phyloP scores from a whole-genome alignment of 2,113 vertebrate species.

The Menidia beryllina region DNA sequence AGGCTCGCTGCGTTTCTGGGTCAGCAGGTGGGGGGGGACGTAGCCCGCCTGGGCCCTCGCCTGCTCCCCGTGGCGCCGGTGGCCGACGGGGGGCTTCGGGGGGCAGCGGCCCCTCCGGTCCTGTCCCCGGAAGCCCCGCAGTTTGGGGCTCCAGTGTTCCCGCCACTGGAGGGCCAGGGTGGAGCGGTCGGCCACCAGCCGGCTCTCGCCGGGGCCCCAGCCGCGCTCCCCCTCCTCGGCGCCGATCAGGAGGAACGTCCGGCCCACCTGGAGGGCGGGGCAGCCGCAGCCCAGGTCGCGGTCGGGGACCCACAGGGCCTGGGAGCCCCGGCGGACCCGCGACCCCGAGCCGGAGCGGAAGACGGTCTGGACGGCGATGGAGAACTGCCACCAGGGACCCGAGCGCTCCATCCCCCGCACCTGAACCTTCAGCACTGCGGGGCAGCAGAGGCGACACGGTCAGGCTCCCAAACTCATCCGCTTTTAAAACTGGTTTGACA shows the following conservation, averaged over 20 bases:
- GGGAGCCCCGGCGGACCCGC: conserved; percentile 80
- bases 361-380: conserved; percentile 82
- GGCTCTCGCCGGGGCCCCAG: conserved; percentile 82
- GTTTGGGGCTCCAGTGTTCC: conserved; percentile 88
- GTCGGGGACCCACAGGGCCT: conserved; percentile 88
- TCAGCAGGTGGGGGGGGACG: conserved; percentile 79
- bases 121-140: conserved; percentile 87
- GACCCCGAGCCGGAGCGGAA: conserved; percentile 79
- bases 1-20: conserved; percentile 39
- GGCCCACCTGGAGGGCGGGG: conserved; percentile 82
- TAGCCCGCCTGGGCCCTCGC: conserved; percentile 61
- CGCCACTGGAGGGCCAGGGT: conserved; percentile 89
- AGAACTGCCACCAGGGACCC: conserved; percentile 88
- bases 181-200: conserved; percentile 86
- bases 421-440: conserved; percentile 85
- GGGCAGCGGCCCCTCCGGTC: conserved; percentile 86
- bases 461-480: no score
- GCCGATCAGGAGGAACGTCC: conserved; percentile 83
- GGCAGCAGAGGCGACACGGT: conserved; percentile 2
- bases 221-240: conserved; percentile 75
- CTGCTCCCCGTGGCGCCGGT: conserved; percentile 18
- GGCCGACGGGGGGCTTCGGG: conserved; percentile 25
- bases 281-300: conserved; percentile 87
- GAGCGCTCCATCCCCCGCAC: conserved; percentile 83
- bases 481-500: no score